Conservation (phyloP, 2,797 vertebrate species). For the Sarcophilus harrisii region DNA sequence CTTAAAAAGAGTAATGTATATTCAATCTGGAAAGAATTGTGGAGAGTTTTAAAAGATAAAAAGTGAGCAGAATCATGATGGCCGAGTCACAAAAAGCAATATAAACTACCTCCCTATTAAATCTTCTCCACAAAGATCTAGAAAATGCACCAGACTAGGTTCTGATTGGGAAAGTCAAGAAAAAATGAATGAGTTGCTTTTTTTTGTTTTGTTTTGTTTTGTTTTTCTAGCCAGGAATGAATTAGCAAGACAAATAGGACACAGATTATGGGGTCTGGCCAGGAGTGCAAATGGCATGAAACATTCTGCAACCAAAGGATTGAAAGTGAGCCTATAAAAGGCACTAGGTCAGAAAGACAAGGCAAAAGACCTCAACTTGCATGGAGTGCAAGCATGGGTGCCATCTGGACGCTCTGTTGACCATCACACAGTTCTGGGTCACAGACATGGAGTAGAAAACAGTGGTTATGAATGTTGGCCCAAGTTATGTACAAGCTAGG, state of each 20-base stretch:
- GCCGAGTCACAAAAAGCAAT: neutral
- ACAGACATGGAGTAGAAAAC: neutral
- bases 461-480: neutral
- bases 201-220: too few relatives aligned
- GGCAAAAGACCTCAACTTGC: neutral
- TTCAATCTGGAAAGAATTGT: neutral
- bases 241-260: neutral
- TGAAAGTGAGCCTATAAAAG: neutral
- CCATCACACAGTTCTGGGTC: neutral
- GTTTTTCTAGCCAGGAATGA: neutral
- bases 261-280: neutral
- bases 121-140: neutral
- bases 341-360: neutral
- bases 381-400: neutral
- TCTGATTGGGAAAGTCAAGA: neutral
- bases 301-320: neutral
- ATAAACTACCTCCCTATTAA: neutral
- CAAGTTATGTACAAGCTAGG: neutral
- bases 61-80: neutral
- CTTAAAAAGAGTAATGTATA: neutral
- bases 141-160: neutral
- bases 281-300: neutral
- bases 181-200: neutral
- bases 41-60: neutral
- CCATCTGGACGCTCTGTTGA: neutral